Conservation (phyloP, 2,888 invertebrate species). For the Polymixis flavicincta region DNA sequence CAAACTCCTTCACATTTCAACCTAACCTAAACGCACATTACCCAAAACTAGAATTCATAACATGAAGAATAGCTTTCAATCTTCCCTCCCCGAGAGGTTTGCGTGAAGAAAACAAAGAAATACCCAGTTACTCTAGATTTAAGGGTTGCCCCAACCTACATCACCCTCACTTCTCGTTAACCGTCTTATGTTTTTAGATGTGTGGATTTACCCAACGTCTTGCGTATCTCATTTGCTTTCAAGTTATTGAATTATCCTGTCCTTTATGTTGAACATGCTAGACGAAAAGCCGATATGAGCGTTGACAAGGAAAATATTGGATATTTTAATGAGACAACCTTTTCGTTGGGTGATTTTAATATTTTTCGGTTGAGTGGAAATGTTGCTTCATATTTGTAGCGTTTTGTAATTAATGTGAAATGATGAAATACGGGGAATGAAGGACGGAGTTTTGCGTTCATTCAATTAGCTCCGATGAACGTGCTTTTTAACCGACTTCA, state of each 20-base stretch:
- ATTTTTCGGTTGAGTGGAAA: slow-evolving; percentile 26
- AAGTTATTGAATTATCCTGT: slow-evolving; percentile 61
- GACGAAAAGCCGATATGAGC: slow-evolving; percentile 48
- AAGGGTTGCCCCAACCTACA: slow-evolving; percentile 41
- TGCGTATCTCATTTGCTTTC: slow-evolving; percentile 56
- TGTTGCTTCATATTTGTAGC: slow-evolving; percentile 31
- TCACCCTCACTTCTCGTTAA: slow-evolving; percentile 56
- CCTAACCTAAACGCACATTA: slow-evolving; percentile 19
- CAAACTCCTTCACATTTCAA: slow-evolving; percentile 8
- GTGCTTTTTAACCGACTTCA: too few relatives aligned
- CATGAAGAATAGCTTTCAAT: slow-evolving; percentile 54
- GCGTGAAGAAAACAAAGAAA: slow-evolving; percentile 54
- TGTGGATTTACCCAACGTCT: slow-evolving; percentile 42
- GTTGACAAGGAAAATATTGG: slow-evolving; percentile 63
- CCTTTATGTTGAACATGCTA: slow-evolving; percentile 39
- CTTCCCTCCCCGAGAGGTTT: slow-evolving; percentile 43
- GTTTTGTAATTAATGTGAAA: slow-evolving; percentile 26
- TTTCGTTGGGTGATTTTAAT: slow-evolving; percentile 43
- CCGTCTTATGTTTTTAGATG: slow-evolving; percentile 62
- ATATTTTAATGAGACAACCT: slow-evolving; percentile 59
- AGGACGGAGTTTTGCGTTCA: background rate
- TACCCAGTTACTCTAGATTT: slow-evolving; percentile 57
- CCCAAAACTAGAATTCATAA: slow-evolving; percentile 60
- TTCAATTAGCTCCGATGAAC: background rate
- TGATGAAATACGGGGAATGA: slow-evolving; percentile 4